phyloP scores from a whole-genome alignment of 2,888 invertebrate genomes.

The Bombyx huttoni region DNA sequence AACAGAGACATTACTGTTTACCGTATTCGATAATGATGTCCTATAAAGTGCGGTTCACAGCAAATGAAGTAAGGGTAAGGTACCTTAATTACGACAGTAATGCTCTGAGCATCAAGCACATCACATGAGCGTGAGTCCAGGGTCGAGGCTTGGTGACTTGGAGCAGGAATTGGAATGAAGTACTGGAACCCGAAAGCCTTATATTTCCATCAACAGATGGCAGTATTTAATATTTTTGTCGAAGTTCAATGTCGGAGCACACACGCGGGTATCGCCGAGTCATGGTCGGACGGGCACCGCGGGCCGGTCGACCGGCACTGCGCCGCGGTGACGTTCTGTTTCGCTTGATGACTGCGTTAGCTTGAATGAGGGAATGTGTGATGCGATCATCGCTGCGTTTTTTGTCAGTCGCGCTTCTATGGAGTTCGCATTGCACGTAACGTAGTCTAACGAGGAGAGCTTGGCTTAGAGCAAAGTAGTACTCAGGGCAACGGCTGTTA shows the following conservation, averaged over 20 bases:
- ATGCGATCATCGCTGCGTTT: not conserved
- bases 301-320: slow-evolving; percentile 5
- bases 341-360: slow-evolving; percentile 1
- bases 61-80: no score
- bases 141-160: no score
- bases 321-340: not conserved
- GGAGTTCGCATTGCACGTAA: not conserved
- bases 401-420: not conserved
- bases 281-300: slow-evolving; percentile 7
- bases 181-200: no score
- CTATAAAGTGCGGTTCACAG: no score
- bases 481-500: no score
- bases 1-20: no score
- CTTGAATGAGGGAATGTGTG: not conserved
- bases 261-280: slow-evolving; percentile 3
- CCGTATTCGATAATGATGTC: no score
- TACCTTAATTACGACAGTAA: no score
- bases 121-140: no score
- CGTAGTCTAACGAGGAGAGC: not conserved
- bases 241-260: slow-evolving; percentile 1
- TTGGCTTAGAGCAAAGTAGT: no score
- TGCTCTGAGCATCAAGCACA: no score
- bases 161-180: no score
- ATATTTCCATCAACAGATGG: not conserved
- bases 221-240: not conserved